phyloP scores from a whole-genome alignment of 2,888 invertebrate genomes.

The Sphinx pinastri region DNA sequence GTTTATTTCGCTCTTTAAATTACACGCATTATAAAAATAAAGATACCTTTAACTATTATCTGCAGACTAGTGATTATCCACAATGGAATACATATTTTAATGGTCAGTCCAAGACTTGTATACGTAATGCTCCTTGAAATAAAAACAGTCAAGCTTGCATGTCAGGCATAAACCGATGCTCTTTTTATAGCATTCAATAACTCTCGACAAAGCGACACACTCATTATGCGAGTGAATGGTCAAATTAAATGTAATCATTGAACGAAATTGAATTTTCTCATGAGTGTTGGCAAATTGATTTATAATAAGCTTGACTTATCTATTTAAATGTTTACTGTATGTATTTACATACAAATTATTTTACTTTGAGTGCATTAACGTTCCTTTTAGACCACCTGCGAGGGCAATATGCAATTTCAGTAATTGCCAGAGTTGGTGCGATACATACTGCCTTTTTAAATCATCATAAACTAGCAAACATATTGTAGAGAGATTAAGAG shows the following conservation, averaged over 20 bases:
- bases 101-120: constrained; percentile 12
- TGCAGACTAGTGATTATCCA: neutral
- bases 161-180: constrained; percentile 4
- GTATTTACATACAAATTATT: constrained; percentile 56
- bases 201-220: constrained; percentile 25
- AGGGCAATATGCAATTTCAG: constrained; percentile 64
- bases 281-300: constrained; percentile 17
- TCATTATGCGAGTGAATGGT: constrained; percentile 20
- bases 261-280: constrained; percentile 22
- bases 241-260: constrained; percentile 19
- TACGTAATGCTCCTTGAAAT: constrained; percentile 3
- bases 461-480: neutral
- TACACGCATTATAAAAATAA: neutral
- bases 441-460: constrained; percentile 31
- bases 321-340: constrained; percentile 46
- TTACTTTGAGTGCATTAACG: constrained; percentile 61
- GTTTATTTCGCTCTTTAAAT: neutral
- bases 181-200: constrained; percentile 22
- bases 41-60: neutral
- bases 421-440: constrained; percentile 44
- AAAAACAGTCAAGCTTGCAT: neutral
- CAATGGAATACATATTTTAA: constrained; percentile 1
- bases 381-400: constrained; percentile 71
- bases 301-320: constrained; percentile 21
- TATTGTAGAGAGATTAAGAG: no score